Conservation (phyloP, 2,797 vertebrate species). For the Pitangus sulphuratus region DNA sequence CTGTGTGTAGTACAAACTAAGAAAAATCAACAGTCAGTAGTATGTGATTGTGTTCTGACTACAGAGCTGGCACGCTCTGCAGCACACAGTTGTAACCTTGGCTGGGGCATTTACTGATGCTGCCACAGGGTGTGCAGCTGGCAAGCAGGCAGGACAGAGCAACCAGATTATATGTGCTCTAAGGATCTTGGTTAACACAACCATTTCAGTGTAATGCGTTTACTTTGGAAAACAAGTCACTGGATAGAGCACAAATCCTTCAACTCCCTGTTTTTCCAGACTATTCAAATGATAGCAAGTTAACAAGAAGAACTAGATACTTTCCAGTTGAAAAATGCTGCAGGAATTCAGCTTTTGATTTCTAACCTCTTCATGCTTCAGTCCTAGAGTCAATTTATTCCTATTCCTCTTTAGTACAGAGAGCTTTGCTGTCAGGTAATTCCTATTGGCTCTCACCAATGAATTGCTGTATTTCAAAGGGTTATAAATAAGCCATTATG, state of each 20-base stretch:
- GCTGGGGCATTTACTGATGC: neutral
- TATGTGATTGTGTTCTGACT: neutral
- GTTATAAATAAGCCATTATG: neutral
- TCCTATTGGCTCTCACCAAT: neutral
- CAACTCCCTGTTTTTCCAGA: neutral
- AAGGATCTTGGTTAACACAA: neutral
- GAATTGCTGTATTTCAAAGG: neutral
- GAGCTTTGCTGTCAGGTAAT: neutral
- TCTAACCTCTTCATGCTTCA: neutral
- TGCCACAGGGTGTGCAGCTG: neutral
- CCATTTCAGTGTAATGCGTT: neutral
- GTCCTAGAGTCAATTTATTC: neutral
- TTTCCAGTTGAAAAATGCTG: neutral
- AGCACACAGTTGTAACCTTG: neutral
- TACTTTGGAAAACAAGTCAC: neutral
- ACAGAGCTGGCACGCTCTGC: neutral
- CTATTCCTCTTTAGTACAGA: neutral
- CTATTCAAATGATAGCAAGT: neutral
- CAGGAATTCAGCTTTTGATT: neutral
- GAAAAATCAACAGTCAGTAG: neutral
- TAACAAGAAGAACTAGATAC: neutral
- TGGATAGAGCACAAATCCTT: neutral
- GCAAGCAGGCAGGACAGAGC: neutral
- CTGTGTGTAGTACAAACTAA: neutral
- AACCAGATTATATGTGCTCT: neutral